Conservation (phyloP, 2,888 invertebrate genomes). For the Epistrophella euchroma region DNA sequence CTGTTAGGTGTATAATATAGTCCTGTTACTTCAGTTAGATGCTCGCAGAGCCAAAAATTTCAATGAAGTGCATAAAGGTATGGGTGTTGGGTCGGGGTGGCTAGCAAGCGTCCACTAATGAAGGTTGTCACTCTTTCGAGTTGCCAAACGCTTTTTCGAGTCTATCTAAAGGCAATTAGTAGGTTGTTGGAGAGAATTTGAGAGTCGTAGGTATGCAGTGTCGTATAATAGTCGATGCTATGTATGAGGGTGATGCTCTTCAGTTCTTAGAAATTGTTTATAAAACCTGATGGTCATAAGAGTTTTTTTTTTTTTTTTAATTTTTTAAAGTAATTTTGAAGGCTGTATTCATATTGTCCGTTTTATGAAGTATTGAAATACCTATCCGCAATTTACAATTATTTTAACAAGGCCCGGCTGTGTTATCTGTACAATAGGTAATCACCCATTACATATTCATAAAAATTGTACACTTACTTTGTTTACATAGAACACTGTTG, state of each 20-base stretch:
- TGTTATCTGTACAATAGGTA: not conserved
- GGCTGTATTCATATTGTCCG: not conserved
- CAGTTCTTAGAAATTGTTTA: conserved; percentile 11
- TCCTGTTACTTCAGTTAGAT: conserved; percentile 49
- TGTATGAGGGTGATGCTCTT: conserved; percentile 19
- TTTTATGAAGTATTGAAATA: not conserved
- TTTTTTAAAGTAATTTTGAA: not conserved
- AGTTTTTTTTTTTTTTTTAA: not conserved
- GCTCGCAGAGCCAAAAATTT: conserved; percentile 52
- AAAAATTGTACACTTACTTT: not conserved
- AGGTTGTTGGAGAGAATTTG: conserved; percentile 33
- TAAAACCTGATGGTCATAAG: conserved; percentile 10
- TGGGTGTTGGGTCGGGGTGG: not conserved
- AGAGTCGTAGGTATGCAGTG: conserved; percentile 30
- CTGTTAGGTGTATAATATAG: conserved; percentile 47
- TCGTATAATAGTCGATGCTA: not conserved
- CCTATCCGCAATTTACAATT: not conserved
- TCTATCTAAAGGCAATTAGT: conserved; percentile 60
- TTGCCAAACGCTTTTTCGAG: conserved; percentile 30
- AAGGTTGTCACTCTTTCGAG: conserved; percentile 56
- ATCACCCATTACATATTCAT: not conserved
- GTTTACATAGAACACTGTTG: not conserved
- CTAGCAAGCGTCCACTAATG: conserved; percentile 44
- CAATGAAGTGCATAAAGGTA: not conserved
- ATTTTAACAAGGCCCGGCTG: not conserved